These are phyloP conservation scores for Odontesthes bonariensis DNA, from an alignment of 2,113 vertebrate species.

Conservation along the genomic window DNA sequence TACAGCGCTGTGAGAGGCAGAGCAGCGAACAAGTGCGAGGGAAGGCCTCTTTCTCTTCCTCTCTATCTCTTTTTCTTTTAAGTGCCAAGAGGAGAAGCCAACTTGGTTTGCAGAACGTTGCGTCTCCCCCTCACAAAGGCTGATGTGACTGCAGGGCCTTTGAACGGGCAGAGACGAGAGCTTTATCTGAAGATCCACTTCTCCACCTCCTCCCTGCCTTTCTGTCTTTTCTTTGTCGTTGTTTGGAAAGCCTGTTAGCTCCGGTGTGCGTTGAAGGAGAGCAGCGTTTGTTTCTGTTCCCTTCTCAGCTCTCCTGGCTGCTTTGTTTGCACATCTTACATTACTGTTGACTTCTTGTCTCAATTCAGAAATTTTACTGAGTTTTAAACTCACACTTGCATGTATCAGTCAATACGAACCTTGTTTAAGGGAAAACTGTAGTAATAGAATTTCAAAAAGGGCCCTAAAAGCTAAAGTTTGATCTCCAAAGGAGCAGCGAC, in stretches of 20 bases:
- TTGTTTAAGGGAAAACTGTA: constrained; percentile 3
- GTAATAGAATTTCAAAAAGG: background rate
- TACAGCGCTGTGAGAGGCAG: constrained; percentile 75
- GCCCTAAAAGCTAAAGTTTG: background rate
- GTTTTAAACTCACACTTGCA: constrained; percentile 2
- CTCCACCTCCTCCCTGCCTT: constrained; percentile 68
- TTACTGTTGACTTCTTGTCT: constrained; percentile 45
- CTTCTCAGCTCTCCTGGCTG: constrained; percentile 35
- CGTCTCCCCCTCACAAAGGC: constrained; percentile 75
- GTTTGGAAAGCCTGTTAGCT: constrained; percentile 77
- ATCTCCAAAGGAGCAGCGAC: no score
- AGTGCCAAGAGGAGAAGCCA: constrained; percentile 76
- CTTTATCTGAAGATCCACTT: constrained; percentile 82
- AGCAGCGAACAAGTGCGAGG: constrained; percentile 71
- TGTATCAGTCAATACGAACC: background rate
- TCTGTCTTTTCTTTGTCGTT: constrained; percentile 53
- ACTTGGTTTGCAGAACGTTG: constrained; percentile 61
- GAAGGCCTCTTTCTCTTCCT: constrained; percentile 66
- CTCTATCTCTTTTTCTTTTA: constrained; percentile 53
- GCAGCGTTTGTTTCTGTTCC: constrained; percentile 41
- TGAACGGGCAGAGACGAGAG: constrained; percentile 75
- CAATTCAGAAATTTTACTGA: constrained; percentile 42
- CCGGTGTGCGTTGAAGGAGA: constrained; percentile 55
- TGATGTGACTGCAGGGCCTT: constrained; percentile 77
- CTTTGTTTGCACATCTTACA: constrained; percentile 44